Base-by-base conservation (phyloP, 2,797 vertebrate species). In the Pelochelys cantorii region DNA sequence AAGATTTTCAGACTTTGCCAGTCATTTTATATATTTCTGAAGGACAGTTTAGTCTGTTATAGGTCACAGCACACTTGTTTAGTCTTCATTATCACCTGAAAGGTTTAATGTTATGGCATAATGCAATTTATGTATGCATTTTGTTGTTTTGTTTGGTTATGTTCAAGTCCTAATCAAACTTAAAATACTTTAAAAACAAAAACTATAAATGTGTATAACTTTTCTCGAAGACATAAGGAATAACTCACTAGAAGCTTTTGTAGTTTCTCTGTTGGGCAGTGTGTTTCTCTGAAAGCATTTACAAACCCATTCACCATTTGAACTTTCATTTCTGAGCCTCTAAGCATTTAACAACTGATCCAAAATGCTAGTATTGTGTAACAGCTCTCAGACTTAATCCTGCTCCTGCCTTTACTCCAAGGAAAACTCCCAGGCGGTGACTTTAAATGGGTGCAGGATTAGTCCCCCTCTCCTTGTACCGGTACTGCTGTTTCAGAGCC, bases 11-110 rank as follows among this genome's bases (percentile, higher is more conserved):
- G 94, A 92, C 91, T 97, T 88, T 96, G 95, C 90, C 95, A 94
- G 91, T 90, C 91, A 60, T 97, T 96, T 80, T 85, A 88, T 95
- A 96, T 94, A 85, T 96, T 42, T 97, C 93, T 95, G 89, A 97
- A 97, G 95, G 94, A 96, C 86, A 84, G 91, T 89, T 96, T 79
- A 90, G 95, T 93, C 94, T 88, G 84, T 96, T 92, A 86, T 92
- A 74, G 1, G 8, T 96, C 93, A 94, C 92, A 94, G 95, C 55
- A 89, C 86, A 93, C 84, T 79, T 84, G 52, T 34, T 93, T 93
- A 80, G 62, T 93, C 83, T 90, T 96, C 89, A 85, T 65, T 57
- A 92, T 95, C 95, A 57, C 88, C 65, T 59, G 1, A 10, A 95
- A 96, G 78, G 82, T 97, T 97, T 96, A 93, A 91, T 90, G 85